Evolutionary conservation across 1,140 invertebrate species (phyloP).

Genomic region (Pachypeltis micranthus): DNA sequence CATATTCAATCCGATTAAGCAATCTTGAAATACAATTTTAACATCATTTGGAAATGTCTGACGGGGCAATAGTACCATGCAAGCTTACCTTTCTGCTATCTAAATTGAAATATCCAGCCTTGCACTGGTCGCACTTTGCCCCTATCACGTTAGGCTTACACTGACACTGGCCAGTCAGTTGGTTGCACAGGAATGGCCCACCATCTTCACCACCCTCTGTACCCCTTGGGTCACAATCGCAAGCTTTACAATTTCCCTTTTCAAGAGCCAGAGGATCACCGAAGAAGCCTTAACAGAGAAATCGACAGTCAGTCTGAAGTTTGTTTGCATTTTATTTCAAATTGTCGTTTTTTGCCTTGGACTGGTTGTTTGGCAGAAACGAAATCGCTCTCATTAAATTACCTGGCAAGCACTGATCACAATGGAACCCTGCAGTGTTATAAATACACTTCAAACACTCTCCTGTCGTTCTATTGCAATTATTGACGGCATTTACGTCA

Average conservation of each 20-base stretch:
- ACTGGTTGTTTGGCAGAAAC: too few relatives aligned
- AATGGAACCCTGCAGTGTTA: slow-evolving; percentile 79
- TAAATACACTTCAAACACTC: slow-evolving; percentile 96
- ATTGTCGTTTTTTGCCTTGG: too few relatives aligned
- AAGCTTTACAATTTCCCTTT: slow-evolving; percentile 83
- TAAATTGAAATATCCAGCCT: slow-evolving; percentile 73
- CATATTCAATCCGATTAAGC: too few relatives aligned
- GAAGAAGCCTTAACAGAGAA: slow-evolving; percentile 53
- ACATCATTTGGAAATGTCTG: slow-evolving; percentile 12
- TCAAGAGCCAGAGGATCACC: slow-evolving; percentile 75
- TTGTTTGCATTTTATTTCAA: too few relatives aligned
- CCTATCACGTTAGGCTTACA: slow-evolving; percentile 81
- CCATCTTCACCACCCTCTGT: slow-evolving; percentile 52
- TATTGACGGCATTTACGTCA: slow-evolving; percentile 85
- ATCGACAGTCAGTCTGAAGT: too few relatives aligned
- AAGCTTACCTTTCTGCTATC: slow-evolving; percentile 55
- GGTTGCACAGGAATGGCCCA: slow-evolving; percentile 64
- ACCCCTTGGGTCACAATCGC: slow-evolving; percentile 69
- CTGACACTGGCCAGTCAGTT: slow-evolving; percentile 67
- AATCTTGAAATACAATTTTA: slow-evolving; percentile 21
- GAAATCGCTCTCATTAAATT: too few relatives aligned
- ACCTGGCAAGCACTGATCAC: slow-evolving; percentile 84
- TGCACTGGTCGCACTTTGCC: slow-evolving; percentile 77
- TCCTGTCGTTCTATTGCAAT: slow-evolving; percentile 84
- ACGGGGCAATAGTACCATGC: too few relatives aligned